Evolutionary conservation across 2,888 invertebrate species (phyloP), one percentile per base, ranked within the genome.

Genomic region (Mimas tiliae): DNA sequence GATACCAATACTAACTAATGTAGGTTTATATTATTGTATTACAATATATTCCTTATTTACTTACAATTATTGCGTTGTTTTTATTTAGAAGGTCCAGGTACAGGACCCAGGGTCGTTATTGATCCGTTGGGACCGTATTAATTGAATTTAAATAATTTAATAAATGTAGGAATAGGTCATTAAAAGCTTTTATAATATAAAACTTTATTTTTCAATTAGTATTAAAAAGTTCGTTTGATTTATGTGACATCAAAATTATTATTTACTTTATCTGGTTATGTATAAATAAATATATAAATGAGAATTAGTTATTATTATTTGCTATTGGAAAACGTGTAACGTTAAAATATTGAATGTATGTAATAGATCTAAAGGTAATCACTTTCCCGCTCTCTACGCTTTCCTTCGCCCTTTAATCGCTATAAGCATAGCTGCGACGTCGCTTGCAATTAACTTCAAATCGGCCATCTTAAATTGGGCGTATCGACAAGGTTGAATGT

Each of bases 261-360:
- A 42, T 42, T 7, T 2, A 11, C 8, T 9, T 11, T 7, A 42
- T 42, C 7, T 6, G 1, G 42, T 42, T 6, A n/a, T n/a, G 62
- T 47, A 47, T 6, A 62, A 62, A 47, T 9, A 62, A 27, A 47
- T 27, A 14, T 62, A n/a, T 9, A 47, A 45, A 48, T 14, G 27
- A 21, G 1, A 62, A 68, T 70, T 65, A 68, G 72, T 42, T 76
- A 67, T 68, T 55, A 65, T 71, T 27, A 66, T 76, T 74, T 72
- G 73, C 69, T 71, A 42, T 7, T 2, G 8, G 42, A 71, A 68
- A 47, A 16, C 45, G 50, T n/a, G 38, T 53, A 14, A 27, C 27
- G 27, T 27, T 27, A 27, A 27, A 27, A 27, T 27, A 27, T 27
- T 27, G 1, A 27, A 27, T 27, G 4, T 27, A 27, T 4, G 27